Conservation (phyloP, 2,797 vertebrate genomes). For the Leucoraja ocellata region DNA sequence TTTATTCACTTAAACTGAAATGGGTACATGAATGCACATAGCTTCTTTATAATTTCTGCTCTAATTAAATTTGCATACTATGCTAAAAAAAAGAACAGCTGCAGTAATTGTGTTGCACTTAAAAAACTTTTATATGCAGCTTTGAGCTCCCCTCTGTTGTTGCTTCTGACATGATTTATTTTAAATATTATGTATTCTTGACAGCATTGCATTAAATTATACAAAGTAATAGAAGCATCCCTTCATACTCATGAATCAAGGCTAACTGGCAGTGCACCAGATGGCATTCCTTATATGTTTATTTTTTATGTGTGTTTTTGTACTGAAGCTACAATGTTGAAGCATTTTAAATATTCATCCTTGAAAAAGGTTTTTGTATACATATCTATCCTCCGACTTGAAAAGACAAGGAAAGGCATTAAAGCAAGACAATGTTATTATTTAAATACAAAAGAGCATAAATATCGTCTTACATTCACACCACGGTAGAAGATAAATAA, state of each 20-base stretch:
- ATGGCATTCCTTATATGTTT: background rate
- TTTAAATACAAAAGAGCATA: background rate
- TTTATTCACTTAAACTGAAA: background rate
- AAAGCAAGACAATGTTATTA: background rate
- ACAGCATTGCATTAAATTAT: background rate
- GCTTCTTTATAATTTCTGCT: background rate
- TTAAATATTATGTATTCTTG: background rate
- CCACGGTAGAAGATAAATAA: background rate
- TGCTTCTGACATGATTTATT: constrained; percentile 7
- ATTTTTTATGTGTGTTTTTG: too few relatives aligned
- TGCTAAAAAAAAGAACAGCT: background rate
- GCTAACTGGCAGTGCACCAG: background rate
- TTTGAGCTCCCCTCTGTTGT: background rate
- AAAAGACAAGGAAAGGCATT: background rate
- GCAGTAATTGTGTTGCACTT: background rate
- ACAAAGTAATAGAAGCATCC: background rate
- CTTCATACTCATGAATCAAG: constrained; percentile 5
- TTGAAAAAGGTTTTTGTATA: background rate
- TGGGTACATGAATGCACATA: background rate
- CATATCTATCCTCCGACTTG: background rate
- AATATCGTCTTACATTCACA: background rate
- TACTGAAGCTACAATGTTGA: background rate
- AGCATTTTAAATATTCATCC: background rate
- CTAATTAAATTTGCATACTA: constrained; percentile 21
- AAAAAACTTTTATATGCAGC: background rate